A percentile compares a stretch with the other conserved stretches of the same genome.
Evolutionary conservation across 2,888 invertebrate species (phyloP).

Genomic region (Metallyticus violacea): DNA sequence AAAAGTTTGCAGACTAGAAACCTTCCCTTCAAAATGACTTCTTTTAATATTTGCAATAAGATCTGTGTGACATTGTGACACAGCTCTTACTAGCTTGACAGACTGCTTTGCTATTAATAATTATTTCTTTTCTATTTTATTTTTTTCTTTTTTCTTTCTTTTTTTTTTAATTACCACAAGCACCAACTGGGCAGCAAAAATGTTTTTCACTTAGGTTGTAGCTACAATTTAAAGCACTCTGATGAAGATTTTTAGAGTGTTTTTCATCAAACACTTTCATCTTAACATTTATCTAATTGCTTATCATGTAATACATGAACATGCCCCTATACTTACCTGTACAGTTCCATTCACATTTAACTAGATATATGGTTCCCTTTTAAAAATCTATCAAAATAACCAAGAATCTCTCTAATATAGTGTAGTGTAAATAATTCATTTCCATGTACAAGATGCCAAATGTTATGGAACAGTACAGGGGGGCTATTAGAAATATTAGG

Average conservation of each 20-base stretch:
- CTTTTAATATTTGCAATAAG: neutral
- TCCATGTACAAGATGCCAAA: constrained; percentile 23
- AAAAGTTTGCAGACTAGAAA: constrained; percentile 19
- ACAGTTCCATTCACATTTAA: constrained; percentile 21
- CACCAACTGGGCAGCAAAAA: constrained; percentile 32
- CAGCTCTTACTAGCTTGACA: constrained; percentile 14
- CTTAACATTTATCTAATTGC: constrained; percentile 12
- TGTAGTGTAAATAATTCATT: constrained; percentile 29
- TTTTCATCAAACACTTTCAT: constrained; percentile 25
- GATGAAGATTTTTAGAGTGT: constrained; percentile 31
- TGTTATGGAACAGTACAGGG: constrained; percentile 21
- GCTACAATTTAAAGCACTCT: constrained; percentile 30
- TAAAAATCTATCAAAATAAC: constrained; percentile 34
- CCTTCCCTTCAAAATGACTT: constrained; percentile 8
- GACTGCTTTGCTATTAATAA: constrained; percentile 15
- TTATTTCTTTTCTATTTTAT: neutral
- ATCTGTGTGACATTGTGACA: constrained; percentile 3
- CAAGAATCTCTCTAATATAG: constrained; percentile 27
- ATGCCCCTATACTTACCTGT: constrained; percentile 8
- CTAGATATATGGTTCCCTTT: constrained; percentile 18
- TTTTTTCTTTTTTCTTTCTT: neutral
- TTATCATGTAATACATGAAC: constrained; percentile 6
- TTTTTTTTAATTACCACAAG: constrained; percentile 19
- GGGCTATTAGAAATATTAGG: constrained; percentile 25
- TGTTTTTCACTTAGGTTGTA: constrained; percentile 15